Base-by-base conservation (phyloP, 2,888 invertebrate species). In the Conistra vaccinii region DNA sequence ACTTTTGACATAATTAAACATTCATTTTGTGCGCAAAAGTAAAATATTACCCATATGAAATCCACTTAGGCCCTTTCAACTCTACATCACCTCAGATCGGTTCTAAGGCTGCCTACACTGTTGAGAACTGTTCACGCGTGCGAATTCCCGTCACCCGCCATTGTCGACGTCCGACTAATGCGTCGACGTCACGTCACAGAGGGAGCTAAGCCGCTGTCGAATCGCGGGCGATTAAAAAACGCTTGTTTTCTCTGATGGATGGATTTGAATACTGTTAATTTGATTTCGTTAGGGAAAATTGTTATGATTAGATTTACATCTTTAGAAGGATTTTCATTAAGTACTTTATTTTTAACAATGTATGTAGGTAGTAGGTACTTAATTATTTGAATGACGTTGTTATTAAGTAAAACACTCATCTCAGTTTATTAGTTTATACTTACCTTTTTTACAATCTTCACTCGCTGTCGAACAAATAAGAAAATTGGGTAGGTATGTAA, bases 81-180 rank as follows among this genome's bases (percentile, higher is more conserved):
- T 55, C 73, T 62, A 29, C 29, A 32, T 55, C 39, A 51, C 20
- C 57, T 67, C 53, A 61, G 35, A 71, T 84, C 77, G 83, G 82
- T 80, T 85, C 70, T 87, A 90, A 91, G 88, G 89, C 91, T 78
- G 89, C 84, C 81, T 85, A 89, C 91, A 92, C 89, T 88, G 89
- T 88, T 77, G 89, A 90, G 87, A 89, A 86, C 85, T 87, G 89
- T 84, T 86, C 90, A 91, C 89, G 93, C 93, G 93, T 92, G 92
- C 91, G 89, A 90, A 90, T 90, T 89, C 84, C 85, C 90, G 86
- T 72, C 90, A 89, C 83, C 80, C 76, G 72, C 91, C 87, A 92
- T 92, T 93, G 93, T 94, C 88, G 85, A 82, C 87, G 89, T 55
- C 42, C 92, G 88, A 91, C 90, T 92, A 92, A 93, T 91, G 92